phyloP scores from a whole-genome alignment of 2,113 vertebrate genomes.

The Amblyopsis rosae region DNA sequence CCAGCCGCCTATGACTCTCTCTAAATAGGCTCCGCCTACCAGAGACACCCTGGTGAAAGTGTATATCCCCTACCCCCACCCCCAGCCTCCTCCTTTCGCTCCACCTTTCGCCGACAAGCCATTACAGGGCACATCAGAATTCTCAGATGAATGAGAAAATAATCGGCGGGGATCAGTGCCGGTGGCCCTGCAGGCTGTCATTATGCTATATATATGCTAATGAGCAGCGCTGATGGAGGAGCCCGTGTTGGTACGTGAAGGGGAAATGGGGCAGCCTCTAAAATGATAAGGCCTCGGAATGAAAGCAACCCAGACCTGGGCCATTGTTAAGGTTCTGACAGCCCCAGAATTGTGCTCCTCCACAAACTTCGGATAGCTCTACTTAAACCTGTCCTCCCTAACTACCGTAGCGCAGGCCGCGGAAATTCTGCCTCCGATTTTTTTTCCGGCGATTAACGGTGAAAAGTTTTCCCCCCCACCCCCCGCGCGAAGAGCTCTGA shows the following conservation, averaged over 20 bases:
- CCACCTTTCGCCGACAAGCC: slow-evolving; percentile 65
- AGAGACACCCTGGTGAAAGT: slow-evolving; percentile 42
- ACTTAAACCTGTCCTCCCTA: slow-evolving; percentile 69
- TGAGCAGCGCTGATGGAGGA: slow-evolving; percentile 65
- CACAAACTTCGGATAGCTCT: slow-evolving; percentile 71
- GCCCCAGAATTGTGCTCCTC: slow-evolving; percentile 71
- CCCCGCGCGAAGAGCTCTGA: slow-evolving; percentile 5
- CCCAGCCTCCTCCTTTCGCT: slow-evolving; percentile 52
- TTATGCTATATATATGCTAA: slow-evolving; percentile 78
- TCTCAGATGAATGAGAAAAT: slow-evolving; percentile 74
- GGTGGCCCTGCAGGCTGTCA: slow-evolving; percentile 72
- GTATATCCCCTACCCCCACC: slow-evolving; percentile 44
- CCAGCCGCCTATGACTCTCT: slow-evolving; percentile 51
- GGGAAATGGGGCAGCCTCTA: slow-evolving; percentile 64
- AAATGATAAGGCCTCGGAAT: slow-evolving; percentile 71
- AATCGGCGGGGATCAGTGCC: slow-evolving; percentile 70
- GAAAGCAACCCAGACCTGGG: slow-evolving; percentile 65
- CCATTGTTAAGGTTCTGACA: slow-evolving; percentile 70
- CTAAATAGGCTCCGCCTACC: slow-evolving; percentile 55
- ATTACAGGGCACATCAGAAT: slow-evolving; percentile 73
- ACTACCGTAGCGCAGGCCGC: slow-evolving; percentile 59
- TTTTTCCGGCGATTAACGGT: slow-evolving; percentile 62
- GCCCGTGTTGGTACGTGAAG: slow-evolving; percentile 62
- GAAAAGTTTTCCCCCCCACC: neutral
- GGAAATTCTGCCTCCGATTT: slow-evolving; percentile 57